Conservation (phyloP, 2,888 invertebrate species). For the Gymnocheta viridis region DNA sequence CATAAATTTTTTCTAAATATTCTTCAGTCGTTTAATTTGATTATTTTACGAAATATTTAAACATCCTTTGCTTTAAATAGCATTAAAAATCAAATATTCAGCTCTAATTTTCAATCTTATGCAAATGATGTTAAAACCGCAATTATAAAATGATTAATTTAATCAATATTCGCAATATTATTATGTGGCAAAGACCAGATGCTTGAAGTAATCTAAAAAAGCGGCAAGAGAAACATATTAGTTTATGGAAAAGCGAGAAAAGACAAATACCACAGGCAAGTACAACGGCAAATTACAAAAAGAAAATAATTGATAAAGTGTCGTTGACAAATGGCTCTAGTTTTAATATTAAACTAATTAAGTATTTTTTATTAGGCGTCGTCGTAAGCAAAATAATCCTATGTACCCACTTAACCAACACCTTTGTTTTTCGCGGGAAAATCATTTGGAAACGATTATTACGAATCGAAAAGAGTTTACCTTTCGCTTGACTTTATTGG, state of each 20-base stretch:
- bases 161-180: too few relatives aligned
- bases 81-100: too few relatives aligned
- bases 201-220: not conserved
- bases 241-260: not conserved
- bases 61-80: too few relatives aligned
- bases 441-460: too few relatives aligned
- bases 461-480: too few relatives aligned
- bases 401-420: too few relatives aligned
- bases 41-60: too few relatives aligned
- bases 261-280: not conserved
- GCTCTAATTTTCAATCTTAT: constrained; percentile 19
- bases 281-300: not conserved
- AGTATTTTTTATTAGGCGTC: constrained; percentile 55
- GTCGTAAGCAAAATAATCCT: not conserved
- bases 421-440: too few relatives aligned
- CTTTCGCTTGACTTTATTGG: too few relatives aligned
- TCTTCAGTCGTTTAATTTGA: too few relatives aligned
- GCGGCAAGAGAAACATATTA: not conserved
- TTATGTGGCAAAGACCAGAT: constrained; percentile 17
- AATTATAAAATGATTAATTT: constrained; percentile 18
- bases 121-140: constrained; percentile 41
- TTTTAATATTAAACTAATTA: constrained; percentile 67
- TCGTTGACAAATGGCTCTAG: constrained; percentile 58
- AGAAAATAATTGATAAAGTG: constrained; percentile 63
- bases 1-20: too few relatives aligned